Percentiles rank a stretch among this genome's conserved stretches.
Conservation (phyloP, 2,888 invertebrate genomes). For the Scaptomyza parva region DNA sequence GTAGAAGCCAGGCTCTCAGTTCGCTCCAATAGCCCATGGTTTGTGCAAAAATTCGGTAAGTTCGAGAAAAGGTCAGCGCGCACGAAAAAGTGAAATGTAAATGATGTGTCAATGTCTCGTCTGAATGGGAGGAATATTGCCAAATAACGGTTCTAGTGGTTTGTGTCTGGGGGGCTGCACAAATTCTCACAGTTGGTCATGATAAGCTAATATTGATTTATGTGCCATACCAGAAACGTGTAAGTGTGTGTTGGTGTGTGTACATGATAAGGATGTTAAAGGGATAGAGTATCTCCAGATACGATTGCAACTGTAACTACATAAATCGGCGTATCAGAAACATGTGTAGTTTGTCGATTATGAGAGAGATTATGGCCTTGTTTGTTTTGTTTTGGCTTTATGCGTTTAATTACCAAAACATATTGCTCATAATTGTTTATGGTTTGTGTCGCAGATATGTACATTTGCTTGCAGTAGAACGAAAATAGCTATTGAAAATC, state of each 20-base stretch:
- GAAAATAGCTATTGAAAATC: slow-evolving; percentile 47
- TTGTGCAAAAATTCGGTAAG: not conserved
- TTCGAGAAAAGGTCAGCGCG: slow-evolving; percentile 7
- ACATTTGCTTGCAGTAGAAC: slow-evolving; percentile 5
- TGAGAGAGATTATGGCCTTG: slow-evolving; percentile 45
- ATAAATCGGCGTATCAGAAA: slow-evolving; percentile 48
- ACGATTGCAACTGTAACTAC: slow-evolving; percentile 40
- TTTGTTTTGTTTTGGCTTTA: slow-evolving; percentile 34
- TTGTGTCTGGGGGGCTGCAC: slow-evolving; percentile 46
- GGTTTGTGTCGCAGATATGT: slow-evolving; percentile 17
- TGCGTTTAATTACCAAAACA: slow-evolving; percentile 70
- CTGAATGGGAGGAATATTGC: slow-evolving; percentile 1
- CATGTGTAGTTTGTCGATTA: slow-evolving; percentile 30
- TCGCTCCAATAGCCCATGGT: slow-evolving; percentile 82
- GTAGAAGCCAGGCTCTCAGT: slow-evolving; percentile 79
- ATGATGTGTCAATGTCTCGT: slow-evolving; percentile 47
- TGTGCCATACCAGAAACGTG: slow-evolving; percentile 19
- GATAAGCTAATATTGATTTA: slow-evolving; percentile 78
- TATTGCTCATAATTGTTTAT: slow-evolving; percentile 66
- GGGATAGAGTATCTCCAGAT: slow-evolving; percentile 1
- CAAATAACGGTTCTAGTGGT: slow-evolving; percentile 29
- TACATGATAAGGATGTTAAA: not conserved
- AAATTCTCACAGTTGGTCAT: slow-evolving; percentile 64
- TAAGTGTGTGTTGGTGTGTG: too few species aligned
- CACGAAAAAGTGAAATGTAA: slow-evolving; percentile 55